A percentile compares a stretch with the other conserved stretches of the same genome.
phyloP scores from a whole-genome alignment of 2,797 vertebrate genomes.

The Monodelphis domestica region DNA sequence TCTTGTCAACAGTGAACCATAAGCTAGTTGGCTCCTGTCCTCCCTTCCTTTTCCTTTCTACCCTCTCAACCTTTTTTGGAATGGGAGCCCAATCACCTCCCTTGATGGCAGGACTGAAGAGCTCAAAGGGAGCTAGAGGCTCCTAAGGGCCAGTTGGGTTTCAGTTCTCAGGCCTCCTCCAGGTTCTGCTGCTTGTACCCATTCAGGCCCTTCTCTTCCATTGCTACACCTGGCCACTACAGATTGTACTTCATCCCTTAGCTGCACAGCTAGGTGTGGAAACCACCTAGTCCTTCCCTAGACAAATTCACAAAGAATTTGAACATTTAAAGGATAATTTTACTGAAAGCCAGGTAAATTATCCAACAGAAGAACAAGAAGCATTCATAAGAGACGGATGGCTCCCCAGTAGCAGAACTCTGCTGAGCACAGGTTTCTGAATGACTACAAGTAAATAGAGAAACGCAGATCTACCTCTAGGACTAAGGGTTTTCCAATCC shows the following conservation, averaged over 20 bases:
- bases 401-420: neutral
- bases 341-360: neutral
- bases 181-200: neutral
- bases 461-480: neutral
- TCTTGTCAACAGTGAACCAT: neutral
- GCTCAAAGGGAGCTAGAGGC: neutral
- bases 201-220: neutral
- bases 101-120: neutral
- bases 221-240: neutral
- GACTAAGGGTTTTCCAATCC: neutral
- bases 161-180: neutral
- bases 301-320: neutral
- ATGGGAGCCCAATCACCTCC: neutral
- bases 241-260: neutral
- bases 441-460: neutral
- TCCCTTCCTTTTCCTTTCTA: neutral
- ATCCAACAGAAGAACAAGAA: neutral
- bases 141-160: neutral
- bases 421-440: neutral
- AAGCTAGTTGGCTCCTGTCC: neutral
- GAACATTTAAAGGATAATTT: neutral
- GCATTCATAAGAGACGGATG: neutral
- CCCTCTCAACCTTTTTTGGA: neutral
- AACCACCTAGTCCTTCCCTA: neutral
- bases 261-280: neutral